Conservation (phyloP, 1,140 invertebrate species). For the Planococcus citri region DNA sequence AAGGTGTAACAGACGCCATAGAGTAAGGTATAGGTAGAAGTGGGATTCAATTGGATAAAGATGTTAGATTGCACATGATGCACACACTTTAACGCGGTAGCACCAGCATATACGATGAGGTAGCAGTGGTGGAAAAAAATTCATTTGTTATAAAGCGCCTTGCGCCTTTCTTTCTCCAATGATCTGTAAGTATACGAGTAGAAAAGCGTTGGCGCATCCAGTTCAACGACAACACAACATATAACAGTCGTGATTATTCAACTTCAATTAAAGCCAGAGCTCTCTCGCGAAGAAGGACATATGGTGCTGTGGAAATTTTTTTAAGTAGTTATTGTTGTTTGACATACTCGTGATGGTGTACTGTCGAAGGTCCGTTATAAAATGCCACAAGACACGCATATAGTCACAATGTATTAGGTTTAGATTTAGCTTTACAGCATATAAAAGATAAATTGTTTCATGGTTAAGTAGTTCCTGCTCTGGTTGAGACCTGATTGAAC, state of each 20-base stretch:
- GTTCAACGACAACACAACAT: too few species aligned
- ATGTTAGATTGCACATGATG: neutral
- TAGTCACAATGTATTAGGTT: neutral
- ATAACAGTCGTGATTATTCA: neutral
- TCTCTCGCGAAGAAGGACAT: neutral
- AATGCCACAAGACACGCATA: neutral
- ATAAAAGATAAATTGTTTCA: neutral
- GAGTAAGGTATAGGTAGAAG: too few species aligned
- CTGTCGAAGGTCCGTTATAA: slow-evolving; percentile 6
- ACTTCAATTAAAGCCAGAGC: neutral
- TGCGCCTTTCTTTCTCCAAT: too few species aligned
- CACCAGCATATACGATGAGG: too few species aligned
- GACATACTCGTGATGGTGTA: neutral
- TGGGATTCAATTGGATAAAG: slow-evolving; percentile 3
- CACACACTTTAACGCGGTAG: too few species aligned
- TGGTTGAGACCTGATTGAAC: neutral
- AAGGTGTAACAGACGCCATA: neutral
- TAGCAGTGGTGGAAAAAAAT: too few species aligned
- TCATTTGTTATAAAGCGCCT: too few species aligned
- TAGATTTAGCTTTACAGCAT: too few species aligned
- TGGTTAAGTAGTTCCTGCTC: slow-evolving; percentile 1
- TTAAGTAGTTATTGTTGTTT: neutral
- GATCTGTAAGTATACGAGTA: neutral
- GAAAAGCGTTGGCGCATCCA: neutral
- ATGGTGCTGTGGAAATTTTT: neutral